These are phyloP conservation scores for Acanthosoma haemorrhoidale DNA, from an alignment of 2,888 invertebrate species.

Conservation along the genomic window DNA sequence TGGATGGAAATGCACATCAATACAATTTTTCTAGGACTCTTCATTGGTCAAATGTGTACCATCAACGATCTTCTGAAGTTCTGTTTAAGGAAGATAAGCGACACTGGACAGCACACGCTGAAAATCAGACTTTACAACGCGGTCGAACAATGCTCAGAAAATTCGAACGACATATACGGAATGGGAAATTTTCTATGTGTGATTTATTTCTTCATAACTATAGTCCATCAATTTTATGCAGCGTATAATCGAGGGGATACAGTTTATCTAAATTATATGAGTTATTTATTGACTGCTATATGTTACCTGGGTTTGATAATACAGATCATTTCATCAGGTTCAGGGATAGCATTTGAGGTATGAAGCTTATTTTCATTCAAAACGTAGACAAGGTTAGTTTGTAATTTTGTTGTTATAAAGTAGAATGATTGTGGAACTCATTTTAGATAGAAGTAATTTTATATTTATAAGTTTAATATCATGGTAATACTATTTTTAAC, in stretches of 20 bases:
- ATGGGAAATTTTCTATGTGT: too few species aligned
- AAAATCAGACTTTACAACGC: not conserved
- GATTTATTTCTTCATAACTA: not conserved
- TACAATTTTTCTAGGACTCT: not conserved
- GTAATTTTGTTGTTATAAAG: too few species aligned
- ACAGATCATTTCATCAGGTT: not conserved
- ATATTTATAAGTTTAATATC: too few species aligned
- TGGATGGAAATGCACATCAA: not conserved
- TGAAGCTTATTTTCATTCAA: not conserved
- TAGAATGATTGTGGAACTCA: too few species aligned
- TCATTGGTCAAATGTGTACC: not conserved
- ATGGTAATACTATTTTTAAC: too few species aligned
- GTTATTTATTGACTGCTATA: not conserved
- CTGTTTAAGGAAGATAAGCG: not conserved
- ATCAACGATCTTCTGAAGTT: not conserved
- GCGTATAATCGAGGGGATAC: not conserved
- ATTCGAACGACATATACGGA: not conserved
- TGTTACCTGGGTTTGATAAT: not conserved
- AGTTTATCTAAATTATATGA: not conserved
- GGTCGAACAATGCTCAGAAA: not conserved
- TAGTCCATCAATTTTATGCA: not conserved
- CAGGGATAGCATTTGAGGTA: not conserved
- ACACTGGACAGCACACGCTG: not conserved
- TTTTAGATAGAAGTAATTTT: too few species aligned
- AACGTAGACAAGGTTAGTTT: too few species aligned